Evolutionary conservation across 2,113 vertebrate species (phyloP).

Genomic region (Emydocephalus ijimae): DNA sequence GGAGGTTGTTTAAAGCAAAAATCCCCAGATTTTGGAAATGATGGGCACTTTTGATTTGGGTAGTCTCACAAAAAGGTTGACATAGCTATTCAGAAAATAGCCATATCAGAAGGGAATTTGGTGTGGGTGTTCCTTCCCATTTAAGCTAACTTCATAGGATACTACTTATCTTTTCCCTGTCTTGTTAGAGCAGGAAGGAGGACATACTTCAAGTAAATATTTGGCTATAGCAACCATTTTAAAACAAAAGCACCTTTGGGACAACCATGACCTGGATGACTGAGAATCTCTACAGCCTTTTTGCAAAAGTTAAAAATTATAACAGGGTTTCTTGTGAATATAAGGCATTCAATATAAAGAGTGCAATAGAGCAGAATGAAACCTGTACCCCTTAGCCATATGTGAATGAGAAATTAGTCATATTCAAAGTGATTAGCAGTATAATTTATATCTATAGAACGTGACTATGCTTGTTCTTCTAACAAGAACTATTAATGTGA

Average conservation of each 20-base stretch:
- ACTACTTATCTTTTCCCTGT: not conserved
- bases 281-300: too few relatives aligned
- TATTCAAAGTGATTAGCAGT: not conserved
- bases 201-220: not conserved
- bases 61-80: too few relatives aligned
- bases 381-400: not conserved
- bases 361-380: not conserved
- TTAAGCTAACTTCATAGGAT: not conserved
- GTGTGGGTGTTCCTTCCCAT: not conserved
- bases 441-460: not conserved
- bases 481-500: not conserved
- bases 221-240: not conserved
- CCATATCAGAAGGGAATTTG: not conserved
- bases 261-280: not conserved
- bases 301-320: not conserved
- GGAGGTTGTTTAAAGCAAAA: too few relatives aligned
- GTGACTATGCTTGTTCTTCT: not conserved
- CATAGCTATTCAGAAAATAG: not conserved
- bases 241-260: not conserved
- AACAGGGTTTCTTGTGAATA: not conserved
- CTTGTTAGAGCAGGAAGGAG: not conserved
- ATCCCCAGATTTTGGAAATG: too few relatives aligned
- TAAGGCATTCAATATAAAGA: not conserved
- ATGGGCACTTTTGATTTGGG: too few relatives aligned
- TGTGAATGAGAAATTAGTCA: not conserved